Evolutionary conservation across 2,797 vertebrate genomes (phyloP).

Genomic region (Rhinoraja longicauda): DNA sequence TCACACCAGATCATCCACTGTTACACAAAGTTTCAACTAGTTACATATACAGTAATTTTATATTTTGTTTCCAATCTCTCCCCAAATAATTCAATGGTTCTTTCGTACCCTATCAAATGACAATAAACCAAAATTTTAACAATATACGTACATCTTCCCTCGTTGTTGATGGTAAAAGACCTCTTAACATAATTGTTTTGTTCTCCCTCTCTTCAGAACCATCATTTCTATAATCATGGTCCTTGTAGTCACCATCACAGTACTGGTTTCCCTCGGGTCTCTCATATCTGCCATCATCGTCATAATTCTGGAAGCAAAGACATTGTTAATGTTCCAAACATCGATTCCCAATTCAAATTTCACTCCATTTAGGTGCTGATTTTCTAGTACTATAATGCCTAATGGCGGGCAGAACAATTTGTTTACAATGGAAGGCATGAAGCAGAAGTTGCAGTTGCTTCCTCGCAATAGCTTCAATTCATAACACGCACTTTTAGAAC

Average conservation of each 20-base stretch:
- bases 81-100: background rate
- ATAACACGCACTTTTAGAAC: background rate
- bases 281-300: constrained; percentile 27
- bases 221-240: constrained; percentile 66
- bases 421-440: background rate
- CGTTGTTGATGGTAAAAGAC: constrained; percentile 88
- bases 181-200: constrained; percentile 81
- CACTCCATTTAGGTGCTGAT: background rate
- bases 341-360: background rate
- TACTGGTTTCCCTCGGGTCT: constrained; percentile 24
- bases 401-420: background rate
- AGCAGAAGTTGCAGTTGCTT: background rate
- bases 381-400: background rate
- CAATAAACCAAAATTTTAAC: background rate
- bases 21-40: background rate
- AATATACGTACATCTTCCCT: constrained; percentile 78
- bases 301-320: constrained; percentile 17
- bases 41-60: background rate
- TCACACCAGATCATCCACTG: background rate
- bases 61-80: background rate
- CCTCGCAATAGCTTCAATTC: background rate
- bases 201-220: constrained; percentile 76
- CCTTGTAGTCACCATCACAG: constrained; percentile 48
- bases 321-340: background rate
- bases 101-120: background rate